Conservation (phyloP, 1,140 invertebrate species). For the Aphis gossypii region DNA sequence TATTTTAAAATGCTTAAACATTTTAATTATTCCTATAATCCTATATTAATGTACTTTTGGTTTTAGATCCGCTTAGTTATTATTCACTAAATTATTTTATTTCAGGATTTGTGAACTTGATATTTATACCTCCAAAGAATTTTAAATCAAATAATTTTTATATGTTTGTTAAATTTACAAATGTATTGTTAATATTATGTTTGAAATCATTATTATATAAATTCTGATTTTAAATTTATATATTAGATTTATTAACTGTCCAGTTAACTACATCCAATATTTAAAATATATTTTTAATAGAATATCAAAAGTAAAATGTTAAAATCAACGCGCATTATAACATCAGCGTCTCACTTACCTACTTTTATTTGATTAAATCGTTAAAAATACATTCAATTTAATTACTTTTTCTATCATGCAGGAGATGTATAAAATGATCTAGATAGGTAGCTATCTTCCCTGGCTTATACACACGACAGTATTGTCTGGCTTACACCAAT, state of each 20-base stretch:
- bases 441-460: neutral
- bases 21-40: neutral
- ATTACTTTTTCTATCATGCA: neutral
- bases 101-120: neutral
- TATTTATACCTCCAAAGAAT: neutral
- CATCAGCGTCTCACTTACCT: neutral
- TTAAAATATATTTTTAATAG: neutral
- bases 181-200: no score
- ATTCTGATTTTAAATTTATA: neutral
- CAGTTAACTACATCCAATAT: neutral
- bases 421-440: neutral
- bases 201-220: neutral
- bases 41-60: neutral
- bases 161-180: no score
- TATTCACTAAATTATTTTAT: neutral
- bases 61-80: neutral
- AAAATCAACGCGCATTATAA: neutral
- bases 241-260: neutral
- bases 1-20: neutral
- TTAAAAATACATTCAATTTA: constrained; percentile 3
- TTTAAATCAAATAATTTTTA: neutral
- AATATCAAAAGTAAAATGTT: neutral
- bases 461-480: neutral
- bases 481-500: constrained; percentile 4
- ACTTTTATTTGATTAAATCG: neutral